phyloP scores from a whole-genome alignment of 2,888 invertebrate species.

The Sinohyriopsis cumingii region DNA sequence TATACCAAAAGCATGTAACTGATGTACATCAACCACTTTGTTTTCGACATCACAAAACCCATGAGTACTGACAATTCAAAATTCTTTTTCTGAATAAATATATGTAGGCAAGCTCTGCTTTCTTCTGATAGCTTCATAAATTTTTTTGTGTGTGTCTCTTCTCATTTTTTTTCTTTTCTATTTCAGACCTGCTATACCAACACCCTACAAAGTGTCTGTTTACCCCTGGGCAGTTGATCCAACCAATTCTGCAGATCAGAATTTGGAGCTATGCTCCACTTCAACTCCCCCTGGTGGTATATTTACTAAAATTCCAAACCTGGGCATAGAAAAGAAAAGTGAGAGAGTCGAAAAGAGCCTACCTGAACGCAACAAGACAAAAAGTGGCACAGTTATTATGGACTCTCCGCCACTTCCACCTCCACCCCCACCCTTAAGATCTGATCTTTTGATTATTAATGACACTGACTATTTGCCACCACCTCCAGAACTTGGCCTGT shows the following conservation, averaged over 20 bases:
- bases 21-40: too few species aligned
- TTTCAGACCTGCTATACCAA: slow-evolving; percentile 18
- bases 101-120: too few species aligned
- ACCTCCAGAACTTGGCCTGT: slow-evolving; percentile 1
- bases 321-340: slow-evolving; percentile 19
- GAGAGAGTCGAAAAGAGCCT: slow-evolving; percentile 21
- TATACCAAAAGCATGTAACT: too few species aligned
- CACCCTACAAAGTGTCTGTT: slow-evolving; percentile 39
- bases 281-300: slow-evolving; percentile 23
- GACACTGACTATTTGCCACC: slow-evolving; percentile 8
- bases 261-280: slow-evolving; percentile 24
- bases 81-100: too few species aligned
- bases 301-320: not conserved
- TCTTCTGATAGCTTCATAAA: too few species aligned
- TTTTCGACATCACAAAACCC: too few species aligned
- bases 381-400: slow-evolving; percentile 4
- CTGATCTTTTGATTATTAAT: slow-evolving; percentile 18
- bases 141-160: too few species aligned
- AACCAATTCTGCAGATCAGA: slow-evolving; percentile 6
- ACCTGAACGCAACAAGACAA: slow-evolving; percentile 1
- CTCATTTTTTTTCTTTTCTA: not conserved
- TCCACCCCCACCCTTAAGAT: slow-evolving; percentile 34
- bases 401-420: slow-evolving; percentile 32
- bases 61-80: too few species aligned
- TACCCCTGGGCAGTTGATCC: slow-evolving; percentile 35